Percentiles rank a stretch among this genome's conserved stretches.
Conservation (phyloP, 2,888 invertebrate species). For the Seira sanloemensis region DNA sequence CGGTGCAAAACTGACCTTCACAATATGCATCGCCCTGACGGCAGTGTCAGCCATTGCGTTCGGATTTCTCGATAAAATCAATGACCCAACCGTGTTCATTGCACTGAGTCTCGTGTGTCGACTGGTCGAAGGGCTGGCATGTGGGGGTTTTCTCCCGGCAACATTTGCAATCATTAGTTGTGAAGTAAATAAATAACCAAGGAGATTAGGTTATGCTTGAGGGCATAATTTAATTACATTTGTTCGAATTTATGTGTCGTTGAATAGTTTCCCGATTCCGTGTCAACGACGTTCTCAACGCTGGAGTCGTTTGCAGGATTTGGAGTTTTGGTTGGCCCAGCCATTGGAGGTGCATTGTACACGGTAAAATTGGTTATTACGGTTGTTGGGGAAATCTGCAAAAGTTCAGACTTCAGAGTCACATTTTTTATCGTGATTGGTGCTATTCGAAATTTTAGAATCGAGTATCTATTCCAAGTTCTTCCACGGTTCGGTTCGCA, state of each 20-base stretch:
- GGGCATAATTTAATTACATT: constrained; percentile 90
- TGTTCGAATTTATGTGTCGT: too few relatives aligned
- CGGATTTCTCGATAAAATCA: constrained; percentile 77
- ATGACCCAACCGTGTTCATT: constrained; percentile 70
- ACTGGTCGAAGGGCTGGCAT: constrained; percentile 89
- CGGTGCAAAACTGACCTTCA: constrained; percentile 88
- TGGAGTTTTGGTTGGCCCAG: constrained; percentile 92
- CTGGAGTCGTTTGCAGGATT: too few relatives aligned
- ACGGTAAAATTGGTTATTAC: constrained; percentile 76
- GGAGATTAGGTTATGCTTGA: too few relatives aligned
- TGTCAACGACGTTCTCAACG: too few relatives aligned
- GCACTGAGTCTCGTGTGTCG: constrained; percentile 79
- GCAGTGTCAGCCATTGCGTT: constrained; percentile 89
- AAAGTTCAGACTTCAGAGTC: too few relatives aligned
- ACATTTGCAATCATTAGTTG: constrained; percentile 91
- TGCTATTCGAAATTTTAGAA: too few relatives aligned
- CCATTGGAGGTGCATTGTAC: constrained; percentile 90
- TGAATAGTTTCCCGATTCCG: too few relatives aligned
- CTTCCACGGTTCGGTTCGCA: too few relatives aligned
- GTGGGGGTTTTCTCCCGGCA: constrained; percentile 90
- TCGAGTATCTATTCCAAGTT: too few relatives aligned
- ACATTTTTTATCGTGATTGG: too few relatives aligned
- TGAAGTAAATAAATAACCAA: too few relatives aligned
- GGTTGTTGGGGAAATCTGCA: too few relatives aligned
- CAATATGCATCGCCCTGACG: constrained; percentile 88